Evolutionary conservation across 2,888 invertebrate species (phyloP).

Genomic region (Pseudococcus longispinus): DNA sequence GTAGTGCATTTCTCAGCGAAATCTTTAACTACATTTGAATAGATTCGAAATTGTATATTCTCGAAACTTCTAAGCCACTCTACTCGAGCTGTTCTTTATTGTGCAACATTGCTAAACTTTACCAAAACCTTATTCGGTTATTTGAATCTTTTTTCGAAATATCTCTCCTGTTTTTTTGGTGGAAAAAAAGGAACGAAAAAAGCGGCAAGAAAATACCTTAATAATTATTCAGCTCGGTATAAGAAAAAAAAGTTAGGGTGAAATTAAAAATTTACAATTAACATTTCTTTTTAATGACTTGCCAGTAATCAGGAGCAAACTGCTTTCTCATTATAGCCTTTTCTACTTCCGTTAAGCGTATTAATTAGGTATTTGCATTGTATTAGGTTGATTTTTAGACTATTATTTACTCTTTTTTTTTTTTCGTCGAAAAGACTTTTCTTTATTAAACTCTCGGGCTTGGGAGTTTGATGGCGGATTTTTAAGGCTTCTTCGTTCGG

Average conservation of each 20-base stretch:
- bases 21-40: conserved; percentile 24
- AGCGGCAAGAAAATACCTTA: not conserved
- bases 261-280: conserved; percentile 24
- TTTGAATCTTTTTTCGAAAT: not conserved
- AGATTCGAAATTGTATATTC: conserved; percentile 2
- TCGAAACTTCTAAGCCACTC: not conserved
- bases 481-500: not conserved
- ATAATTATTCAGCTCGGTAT: not conserved
- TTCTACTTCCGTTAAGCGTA: not conserved
- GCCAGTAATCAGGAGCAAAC: not conserved
- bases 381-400: not conserved
- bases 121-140: not conserved
- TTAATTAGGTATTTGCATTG: conserved; percentile 24
- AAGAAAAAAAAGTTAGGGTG: not conserved
- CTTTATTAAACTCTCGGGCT: not conserved
- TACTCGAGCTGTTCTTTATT: not conserved
- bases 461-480: not conserved
- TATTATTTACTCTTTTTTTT: not conserved
- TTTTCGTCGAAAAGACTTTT: not conserved
- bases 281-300: conserved; percentile 3
- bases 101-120: not conserved
- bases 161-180: not conserved
- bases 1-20: conserved; percentile 4
- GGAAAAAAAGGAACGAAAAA: not conserved
- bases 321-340: not conserved